Evolutionary conservation across 1,140 invertebrate species (phyloP).

Genomic region (Paramacrobiotus metropolitanus): DNA sequence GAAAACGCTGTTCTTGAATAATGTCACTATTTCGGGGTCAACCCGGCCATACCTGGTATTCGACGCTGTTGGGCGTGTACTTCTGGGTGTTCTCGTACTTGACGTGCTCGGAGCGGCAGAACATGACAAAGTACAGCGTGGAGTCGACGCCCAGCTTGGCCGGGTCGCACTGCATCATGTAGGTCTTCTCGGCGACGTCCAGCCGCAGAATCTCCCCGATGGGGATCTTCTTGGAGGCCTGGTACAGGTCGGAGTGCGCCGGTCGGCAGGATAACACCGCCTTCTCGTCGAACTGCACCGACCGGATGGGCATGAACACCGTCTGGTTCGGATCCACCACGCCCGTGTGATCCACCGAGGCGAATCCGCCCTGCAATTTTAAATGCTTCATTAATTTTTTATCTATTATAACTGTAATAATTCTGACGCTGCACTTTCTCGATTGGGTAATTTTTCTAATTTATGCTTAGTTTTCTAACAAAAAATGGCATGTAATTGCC

Average conservation of each 20-base stretch:
- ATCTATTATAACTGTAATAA: neutral
- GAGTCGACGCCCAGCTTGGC: neutral
- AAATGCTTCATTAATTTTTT: slow-evolving; percentile 11
- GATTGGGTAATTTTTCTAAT: neutral
- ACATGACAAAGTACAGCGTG: neutral
- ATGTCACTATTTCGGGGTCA: no score
- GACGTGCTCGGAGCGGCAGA: neutral
- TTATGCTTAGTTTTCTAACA: slow-evolving; percentile 7
- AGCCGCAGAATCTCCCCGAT: neutral
- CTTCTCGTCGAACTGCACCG: slow-evolving; percentile 5
- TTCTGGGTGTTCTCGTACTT: neutral
- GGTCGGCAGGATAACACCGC: neutral
- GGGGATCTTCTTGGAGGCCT: neutral
- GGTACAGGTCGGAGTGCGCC: neutral
- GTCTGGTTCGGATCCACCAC: slow-evolving; percentile 3
- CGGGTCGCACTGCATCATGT: neutral
- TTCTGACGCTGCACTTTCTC: slow-evolving; percentile 1
- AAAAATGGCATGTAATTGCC: neutral
- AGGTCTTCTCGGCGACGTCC: neutral
- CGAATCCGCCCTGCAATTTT: neutral
- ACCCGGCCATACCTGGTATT: no score
- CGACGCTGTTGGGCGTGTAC: neutral
- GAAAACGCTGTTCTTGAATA: no score
- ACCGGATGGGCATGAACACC: slow-evolving; percentile 1
- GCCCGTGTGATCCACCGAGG: neutral